Evolutionary conservation across 2,797 vertebrate species (phyloP).

Genomic region (Taenioides sp.): DNA sequence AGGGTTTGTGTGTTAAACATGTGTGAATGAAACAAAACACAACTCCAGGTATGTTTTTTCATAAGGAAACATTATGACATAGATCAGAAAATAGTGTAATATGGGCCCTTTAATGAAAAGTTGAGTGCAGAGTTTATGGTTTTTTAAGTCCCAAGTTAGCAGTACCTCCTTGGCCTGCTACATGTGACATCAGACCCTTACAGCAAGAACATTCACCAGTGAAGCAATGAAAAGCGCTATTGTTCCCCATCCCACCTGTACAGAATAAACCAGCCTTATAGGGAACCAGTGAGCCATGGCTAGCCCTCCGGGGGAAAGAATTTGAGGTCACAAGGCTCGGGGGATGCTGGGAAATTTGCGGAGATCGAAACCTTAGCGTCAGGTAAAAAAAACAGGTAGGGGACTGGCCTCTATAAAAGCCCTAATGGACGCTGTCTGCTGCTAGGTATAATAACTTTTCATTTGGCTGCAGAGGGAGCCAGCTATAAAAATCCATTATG

Average conservation of each 20-base stretch:
- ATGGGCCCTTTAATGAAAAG: neutral
- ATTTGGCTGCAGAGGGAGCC: constrained; percentile 36
- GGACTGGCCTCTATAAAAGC: constrained; percentile 33
- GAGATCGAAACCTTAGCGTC: constrained; percentile 43
- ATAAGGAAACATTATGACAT: too few relatives aligned
- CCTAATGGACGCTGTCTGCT: constrained; percentile 25
- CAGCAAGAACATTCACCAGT: constrained; percentile 21
- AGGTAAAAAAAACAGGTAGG: constrained; percentile 23
- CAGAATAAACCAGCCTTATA: constrained; percentile 62
- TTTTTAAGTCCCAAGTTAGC: neutral
- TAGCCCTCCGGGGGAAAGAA: constrained; percentile 50
- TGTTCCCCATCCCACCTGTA: constrained; percentile 65
- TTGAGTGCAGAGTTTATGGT: too few relatives aligned
- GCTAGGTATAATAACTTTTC: constrained; percentile 38
- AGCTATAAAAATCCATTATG: constrained; percentile 41
- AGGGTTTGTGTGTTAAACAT: too few relatives aligned
- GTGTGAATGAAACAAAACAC: too few relatives aligned
- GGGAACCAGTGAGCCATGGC: constrained; percentile 52
- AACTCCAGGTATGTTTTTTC: too few relatives aligned
- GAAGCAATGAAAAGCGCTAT: constrained; percentile 64
- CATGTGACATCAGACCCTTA: constrained; percentile 38
- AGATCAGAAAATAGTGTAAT: too few relatives aligned
- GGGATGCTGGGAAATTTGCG: constrained; percentile 52
- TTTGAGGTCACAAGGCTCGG: constrained; percentile 56
- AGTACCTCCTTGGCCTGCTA: constrained; percentile 26